Evolutionary conservation across 2,113 vertebrate species (phyloP), one percentile per base, ranked within the genome.

Genomic region (Toxotes jaculatrix): DNA sequence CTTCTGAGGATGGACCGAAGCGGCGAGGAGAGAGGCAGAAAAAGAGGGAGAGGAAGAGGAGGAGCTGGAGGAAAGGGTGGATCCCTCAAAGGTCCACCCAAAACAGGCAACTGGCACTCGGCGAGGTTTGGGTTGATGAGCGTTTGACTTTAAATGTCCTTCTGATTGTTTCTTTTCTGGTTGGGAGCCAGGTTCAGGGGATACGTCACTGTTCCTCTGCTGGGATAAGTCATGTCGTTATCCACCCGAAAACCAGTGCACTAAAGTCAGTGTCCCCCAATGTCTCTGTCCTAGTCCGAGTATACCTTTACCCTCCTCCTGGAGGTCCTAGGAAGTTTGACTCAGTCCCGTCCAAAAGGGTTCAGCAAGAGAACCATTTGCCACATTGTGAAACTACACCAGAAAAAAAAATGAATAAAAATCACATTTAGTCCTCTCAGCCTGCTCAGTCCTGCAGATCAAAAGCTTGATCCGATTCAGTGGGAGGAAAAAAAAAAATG

Each of bases 291-390:
- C 78, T 77, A 21, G 34, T 78, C 64, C 13, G 2, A 67, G 49
- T 65, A 38, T 53, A 38, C 56, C 60, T 51, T n/a, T 19, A 19
- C 21, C 51, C 59, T 76, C 47, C 42, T 67, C 60, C 60, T 36
- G 23, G 47, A 82, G 65, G 68, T 80, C 82, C 59, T 16, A 7
- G 27, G 27, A 90, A 93, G 87, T 93, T 92, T 65, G 27, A 66
- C 56, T 84, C 74, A 69, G 74, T 66, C 73, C 32, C 5, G 74
- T 82, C 78, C 5, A 1, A 82, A 59, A 53, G 1, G 14, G 32
- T 49, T 74, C 74, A 70, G 49, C 60, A 40, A 56, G 19, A 14
- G 6, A 77, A 68, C 40, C 55, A 27, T 64, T 43, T 9, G 1
- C 63, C 64, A 23, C 66, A 77, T 80, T 11, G 17, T 42, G 11